phyloP scores from a whole-genome alignment of 2,113 vertebrate genomes.

The Octodon degus region DNA sequence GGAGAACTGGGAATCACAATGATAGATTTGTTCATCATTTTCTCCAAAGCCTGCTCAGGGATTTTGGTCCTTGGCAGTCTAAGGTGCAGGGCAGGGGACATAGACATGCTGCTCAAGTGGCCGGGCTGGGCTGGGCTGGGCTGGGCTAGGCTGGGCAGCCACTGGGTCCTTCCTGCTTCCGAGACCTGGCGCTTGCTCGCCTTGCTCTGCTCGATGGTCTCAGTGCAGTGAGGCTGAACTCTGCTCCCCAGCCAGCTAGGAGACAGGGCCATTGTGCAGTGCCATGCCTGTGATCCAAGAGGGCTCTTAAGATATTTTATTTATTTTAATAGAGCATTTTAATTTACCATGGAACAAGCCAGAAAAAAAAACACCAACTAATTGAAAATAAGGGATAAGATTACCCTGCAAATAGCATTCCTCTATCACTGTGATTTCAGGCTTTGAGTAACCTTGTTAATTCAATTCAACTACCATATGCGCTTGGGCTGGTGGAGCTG shows the following conservation, averaged over 20 bases:
- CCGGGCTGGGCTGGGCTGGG: not conserved
- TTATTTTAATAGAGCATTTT: constrained; percentile 61
- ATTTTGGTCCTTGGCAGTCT: not conserved
- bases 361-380: not conserved
- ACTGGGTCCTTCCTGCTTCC: not conserved
- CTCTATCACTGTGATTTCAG: not conserved
- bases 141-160: not conserved
- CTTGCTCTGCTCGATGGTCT: not conserved
- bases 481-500: not conserved
- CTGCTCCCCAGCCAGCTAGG: not conserved
- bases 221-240: not conserved
- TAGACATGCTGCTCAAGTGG: fast-evolving
- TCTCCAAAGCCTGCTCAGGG: not conserved
- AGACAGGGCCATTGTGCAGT: not conserved
- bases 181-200: not conserved
- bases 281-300: not conserved
- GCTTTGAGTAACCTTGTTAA: constrained; percentile 64
- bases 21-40: not conserved
- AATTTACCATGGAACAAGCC: constrained; percentile 53
- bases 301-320: constrained; percentile 37
- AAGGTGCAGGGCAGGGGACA: not conserved
- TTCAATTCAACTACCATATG: not conserved
- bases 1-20: not conserved
- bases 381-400: constrained; percentile 61
- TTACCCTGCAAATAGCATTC: constrained; percentile 23